phyloP scores from a whole-genome alignment of 2,888 invertebrate genomes.

The Dusona sp. region DNA sequence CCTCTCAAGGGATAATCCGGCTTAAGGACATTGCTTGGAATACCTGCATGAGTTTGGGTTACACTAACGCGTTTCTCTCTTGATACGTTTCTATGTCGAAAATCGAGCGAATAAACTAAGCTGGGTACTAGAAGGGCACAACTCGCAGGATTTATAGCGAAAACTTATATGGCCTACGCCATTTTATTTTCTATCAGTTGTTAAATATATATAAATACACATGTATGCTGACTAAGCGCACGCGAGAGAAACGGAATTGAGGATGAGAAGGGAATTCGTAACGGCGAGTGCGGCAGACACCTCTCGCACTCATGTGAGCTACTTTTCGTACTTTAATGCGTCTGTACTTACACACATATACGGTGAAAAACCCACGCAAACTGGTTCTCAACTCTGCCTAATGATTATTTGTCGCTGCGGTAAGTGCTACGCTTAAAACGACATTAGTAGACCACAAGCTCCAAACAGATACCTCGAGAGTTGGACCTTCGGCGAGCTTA shows the following conservation, averaged over 20 bases:
- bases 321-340: conserved; percentile 3
- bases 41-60: conserved; percentile 72
- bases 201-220: conserved; percentile 1
- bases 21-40: conserved; percentile 75
- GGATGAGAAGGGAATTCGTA: conserved; percentile 11
- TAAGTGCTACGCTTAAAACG: conserved; percentile 82
- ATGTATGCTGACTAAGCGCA: conserved; percentile 31
- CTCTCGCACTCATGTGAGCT: conserved; percentile 32
- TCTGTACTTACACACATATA: conserved; percentile 16
- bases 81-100: not conserved
- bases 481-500: conserved; percentile 70
- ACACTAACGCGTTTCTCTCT: conserved; percentile 34
- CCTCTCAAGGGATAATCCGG: conserved; percentile 80
- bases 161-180: conserved; percentile 15
- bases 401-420: conserved; percentile 82
- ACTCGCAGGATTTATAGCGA: not conserved
- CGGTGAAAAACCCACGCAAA: conserved; percentile 67
- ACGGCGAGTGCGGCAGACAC: conserved; percentile 68
- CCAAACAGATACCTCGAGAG: conserved; percentile 72
- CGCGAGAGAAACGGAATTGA: conserved; percentile 29
- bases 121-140: conserved; percentile 42
- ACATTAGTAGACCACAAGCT: conserved; percentile 81
- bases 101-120: conserved; percentile 8
- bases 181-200: conserved; percentile 13
- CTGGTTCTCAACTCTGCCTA: conserved; percentile 80